Evolutionary conservation across 2,888 invertebrate species (phyloP).

Genomic region (Drosophila monieri): DNA sequence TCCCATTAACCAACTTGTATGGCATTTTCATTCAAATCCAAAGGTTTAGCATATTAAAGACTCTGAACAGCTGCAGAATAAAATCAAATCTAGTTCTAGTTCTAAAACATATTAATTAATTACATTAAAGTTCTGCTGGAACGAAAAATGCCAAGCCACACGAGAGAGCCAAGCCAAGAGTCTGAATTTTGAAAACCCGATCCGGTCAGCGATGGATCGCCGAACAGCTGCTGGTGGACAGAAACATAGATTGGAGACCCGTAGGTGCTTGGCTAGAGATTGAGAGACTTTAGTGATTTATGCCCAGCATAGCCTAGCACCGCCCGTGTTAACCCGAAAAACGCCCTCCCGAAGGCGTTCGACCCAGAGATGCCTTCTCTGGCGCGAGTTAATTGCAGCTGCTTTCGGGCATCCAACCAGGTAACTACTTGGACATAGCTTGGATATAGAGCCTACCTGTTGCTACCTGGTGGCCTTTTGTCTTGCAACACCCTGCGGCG

Average conservation of each 20-base stretch:
- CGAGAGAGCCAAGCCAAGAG: slow-evolving; percentile 5
- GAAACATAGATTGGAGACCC: slow-evolving; percentile 31
- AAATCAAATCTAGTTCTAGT: slow-evolving; percentile 50
- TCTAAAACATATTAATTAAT: slow-evolving; percentile 50
- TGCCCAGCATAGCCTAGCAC: slow-evolving; percentile 24
- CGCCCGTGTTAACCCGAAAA: slow-evolving; percentile 22
- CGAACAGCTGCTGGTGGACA: slow-evolving; percentile 40
- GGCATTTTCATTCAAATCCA: slow-evolving; percentile 28
- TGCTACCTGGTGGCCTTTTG: slow-evolving; percentile 56
- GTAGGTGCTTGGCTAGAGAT: slow-evolving; percentile 26
- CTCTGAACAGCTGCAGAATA: slow-evolving; percentile 56
- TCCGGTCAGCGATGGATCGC: slow-evolving; percentile 31
- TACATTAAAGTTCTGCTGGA: slow-evolving; percentile 23
- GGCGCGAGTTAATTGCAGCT: slow-evolving; percentile 66
- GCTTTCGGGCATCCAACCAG: slow-evolving; percentile 48
- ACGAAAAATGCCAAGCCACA: too few relatives aligned
- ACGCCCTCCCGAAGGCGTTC: slow-evolving; percentile 39
- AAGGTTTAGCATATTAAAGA: slow-evolving; percentile 26
- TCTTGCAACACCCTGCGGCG: slow-evolving; percentile 63
- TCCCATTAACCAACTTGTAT: neutral
- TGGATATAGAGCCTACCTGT: slow-evolving; percentile 52
- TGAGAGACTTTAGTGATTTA: slow-evolving; percentile 27
- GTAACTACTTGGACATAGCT: slow-evolving; percentile 3
- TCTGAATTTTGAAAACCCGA: slow-evolving; percentile 29
- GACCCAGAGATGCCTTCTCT: slow-evolving; percentile 35